Evolutionary conservation across 2,113 vertebrate genomes (phyloP).

Genomic region (Heptranchias perlo): DNA sequence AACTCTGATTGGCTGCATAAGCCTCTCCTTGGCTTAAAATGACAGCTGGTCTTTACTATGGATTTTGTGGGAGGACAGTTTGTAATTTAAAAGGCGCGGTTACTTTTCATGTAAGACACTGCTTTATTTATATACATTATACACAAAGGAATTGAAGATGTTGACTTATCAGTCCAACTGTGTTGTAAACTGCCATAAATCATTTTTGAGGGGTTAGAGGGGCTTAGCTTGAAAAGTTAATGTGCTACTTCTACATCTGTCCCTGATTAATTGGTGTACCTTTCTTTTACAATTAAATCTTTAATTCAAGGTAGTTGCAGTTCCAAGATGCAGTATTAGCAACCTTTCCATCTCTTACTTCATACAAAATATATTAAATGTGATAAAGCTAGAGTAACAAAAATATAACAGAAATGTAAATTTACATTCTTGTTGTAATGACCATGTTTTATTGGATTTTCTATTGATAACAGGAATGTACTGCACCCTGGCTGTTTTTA

Average conservation of each 20-base stretch:
- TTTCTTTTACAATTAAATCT: slow-evolving; percentile 23
- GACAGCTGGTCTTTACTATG: slow-evolving; percentile 32
- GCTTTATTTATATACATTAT: slow-evolving; percentile 27
- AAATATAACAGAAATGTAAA: not conserved
- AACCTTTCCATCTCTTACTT: not conserved
- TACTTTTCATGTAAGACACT: slow-evolving; percentile 26
- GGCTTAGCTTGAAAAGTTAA: slow-evolving; percentile 23
- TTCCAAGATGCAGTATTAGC: not conserved
- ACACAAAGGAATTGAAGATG: slow-evolving; percentile 34
- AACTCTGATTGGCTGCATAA: slow-evolving; percentile 11
- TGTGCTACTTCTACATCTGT: slow-evolving; percentile 23
- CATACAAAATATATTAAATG: slow-evolving; percentile 16
- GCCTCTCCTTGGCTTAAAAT: not conserved
- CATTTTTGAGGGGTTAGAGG: slow-evolving; percentile 28
- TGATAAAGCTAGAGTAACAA: not conserved
- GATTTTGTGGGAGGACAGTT: slow-evolving; percentile 37
- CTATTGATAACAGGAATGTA: not conserved
- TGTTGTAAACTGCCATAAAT: slow-evolving; percentile 23
- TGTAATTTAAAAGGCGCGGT: slow-evolving; percentile 35
- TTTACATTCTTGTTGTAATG: not conserved
- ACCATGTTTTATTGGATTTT: not conserved
- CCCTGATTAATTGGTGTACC: slow-evolving; percentile 16
- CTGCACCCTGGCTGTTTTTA: not conserved
- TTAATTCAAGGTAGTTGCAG: not conserved
- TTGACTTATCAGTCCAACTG: slow-evolving; percentile 33